Conservation (phyloP, 2,888 invertebrate genomes). For the Tetrapedia diversipes region DNA sequence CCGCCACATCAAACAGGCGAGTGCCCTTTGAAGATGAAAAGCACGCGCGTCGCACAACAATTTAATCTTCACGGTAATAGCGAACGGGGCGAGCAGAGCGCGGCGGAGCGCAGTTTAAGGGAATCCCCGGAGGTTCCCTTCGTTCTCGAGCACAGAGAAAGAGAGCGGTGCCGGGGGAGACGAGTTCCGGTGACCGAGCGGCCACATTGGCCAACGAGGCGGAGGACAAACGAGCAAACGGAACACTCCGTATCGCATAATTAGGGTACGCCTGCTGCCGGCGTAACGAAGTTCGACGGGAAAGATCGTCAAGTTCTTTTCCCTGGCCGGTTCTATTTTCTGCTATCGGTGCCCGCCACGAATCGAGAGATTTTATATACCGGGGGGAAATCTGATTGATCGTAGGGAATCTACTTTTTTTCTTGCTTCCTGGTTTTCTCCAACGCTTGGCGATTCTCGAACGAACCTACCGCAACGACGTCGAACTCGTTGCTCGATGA, state of each 20-base stretch:
- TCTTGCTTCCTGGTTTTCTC: background rate
- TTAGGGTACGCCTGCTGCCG: constrained; percentile 71
- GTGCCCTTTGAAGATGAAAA: constrained; percentile 76
- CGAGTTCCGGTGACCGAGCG: constrained; percentile 49
- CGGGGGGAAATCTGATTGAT: background rate
- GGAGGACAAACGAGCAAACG: constrained; percentile 74
- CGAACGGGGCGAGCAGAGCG: constrained; percentile 30
- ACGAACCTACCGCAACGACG: too few relatives aligned
- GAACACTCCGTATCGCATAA: constrained; percentile 71
- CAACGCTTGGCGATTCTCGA: too few relatives aligned
- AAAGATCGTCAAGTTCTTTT: constrained; percentile 41
- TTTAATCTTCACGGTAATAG: constrained; percentile 76
- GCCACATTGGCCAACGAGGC: constrained; percentile 60
- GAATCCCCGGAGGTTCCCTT: constrained; percentile 61
- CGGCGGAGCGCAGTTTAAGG: constrained; percentile 65
- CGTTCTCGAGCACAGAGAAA: constrained; percentile 35
- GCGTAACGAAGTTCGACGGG: constrained; percentile 70
- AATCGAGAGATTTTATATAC: background rate
- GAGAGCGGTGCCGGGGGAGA: constrained; percentile 1
- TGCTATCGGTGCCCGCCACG: background rate
- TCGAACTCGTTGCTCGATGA: too few relatives aligned
- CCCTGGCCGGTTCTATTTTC: background rate
- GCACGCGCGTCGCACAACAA: constrained; percentile 74
- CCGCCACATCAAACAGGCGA: constrained; percentile 75
- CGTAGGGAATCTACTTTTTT: background rate